A percentile compares a stretch with the other conserved stretches of the same genome.
Evolutionary conservation across 2,113 vertebrate genomes (phyloP).

Genomic region (Forbesichthys papilliferus): DNA sequence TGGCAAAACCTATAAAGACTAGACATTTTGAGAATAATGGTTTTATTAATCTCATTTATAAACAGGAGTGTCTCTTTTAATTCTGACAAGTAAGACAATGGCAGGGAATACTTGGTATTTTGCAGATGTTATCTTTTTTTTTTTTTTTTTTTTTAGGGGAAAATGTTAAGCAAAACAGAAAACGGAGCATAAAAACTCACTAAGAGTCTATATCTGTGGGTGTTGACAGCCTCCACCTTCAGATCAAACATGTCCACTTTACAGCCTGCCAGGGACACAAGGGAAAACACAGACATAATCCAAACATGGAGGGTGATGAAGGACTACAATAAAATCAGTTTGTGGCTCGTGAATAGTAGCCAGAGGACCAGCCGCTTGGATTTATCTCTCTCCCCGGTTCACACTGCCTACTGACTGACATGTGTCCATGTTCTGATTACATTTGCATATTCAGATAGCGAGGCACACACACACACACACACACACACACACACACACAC

Average conservation of each 20-base stretch:
- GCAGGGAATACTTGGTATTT: background rate
- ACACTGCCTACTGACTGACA: background rate
- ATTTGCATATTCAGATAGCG: background rate
- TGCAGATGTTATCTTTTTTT: too few species aligned
- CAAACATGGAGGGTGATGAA: background rate
- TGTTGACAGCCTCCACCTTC: constrained; percentile 91
- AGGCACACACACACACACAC: too few species aligned
- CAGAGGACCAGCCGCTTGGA: background rate
- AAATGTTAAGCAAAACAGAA: background rate
- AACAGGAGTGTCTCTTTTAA: constrained; percentile 13
- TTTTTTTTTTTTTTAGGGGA: background rate
- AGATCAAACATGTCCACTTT: constrained; percentile 90
- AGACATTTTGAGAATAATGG: background rate
- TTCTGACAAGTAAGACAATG: constrained; percentile 5
- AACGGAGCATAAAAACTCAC: constrained; percentile 71
- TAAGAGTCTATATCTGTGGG: constrained; percentile 85
- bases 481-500: too few species aligned
- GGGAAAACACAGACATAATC: constrained; percentile 10
- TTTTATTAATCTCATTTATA: background rate
- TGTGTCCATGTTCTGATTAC: background rate
- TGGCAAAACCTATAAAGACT: background rate
- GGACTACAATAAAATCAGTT: background rate
- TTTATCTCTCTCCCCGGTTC: background rate
- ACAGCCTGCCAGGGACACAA: constrained; percentile 78
- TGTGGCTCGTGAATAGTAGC: background rate